Percentiles rank a stretch among this genome's conserved stretches.
These are phyloP conservation scores for Salarias fasciatus DNA, from an alignment of 2,797 vertebrate genomes.

Conservation along the genomic window DNA sequence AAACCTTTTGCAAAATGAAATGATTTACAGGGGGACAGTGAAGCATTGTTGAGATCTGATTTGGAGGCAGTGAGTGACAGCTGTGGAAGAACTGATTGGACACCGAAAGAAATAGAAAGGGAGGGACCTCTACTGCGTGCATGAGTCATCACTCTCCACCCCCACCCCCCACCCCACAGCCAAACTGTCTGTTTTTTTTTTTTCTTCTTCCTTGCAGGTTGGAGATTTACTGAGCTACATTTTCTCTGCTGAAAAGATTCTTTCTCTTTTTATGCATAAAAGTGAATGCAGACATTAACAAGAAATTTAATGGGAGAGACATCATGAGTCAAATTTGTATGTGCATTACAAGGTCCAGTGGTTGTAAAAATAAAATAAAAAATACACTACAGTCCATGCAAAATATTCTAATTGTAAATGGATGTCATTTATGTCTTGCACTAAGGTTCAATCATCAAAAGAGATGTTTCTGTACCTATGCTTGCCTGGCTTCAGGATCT, in stretches of 20 bases:
- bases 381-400: constrained; percentile 1
- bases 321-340: constrained; percentile 25
- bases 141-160: constrained; percentile 84
- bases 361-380: neutral
- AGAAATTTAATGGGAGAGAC: constrained; percentile 23
- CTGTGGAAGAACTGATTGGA: constrained; percentile 81
- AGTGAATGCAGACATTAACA: constrained; percentile 42
- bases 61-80: constrained; percentile 78
- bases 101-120: constrained; percentile 80
- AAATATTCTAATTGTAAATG: constrained; percentile 1
- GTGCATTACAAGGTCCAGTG: constrained; percentile 13
- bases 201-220: constrained; percentile 66
- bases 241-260: constrained; percentile 56
- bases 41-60: constrained; percentile 63
- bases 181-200: constrained; percentile 73
- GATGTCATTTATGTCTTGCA: constrained; percentile 4
- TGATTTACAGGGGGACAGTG: constrained; percentile 53
- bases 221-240: constrained; percentile 68
- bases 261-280: constrained; percentile 51
- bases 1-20: constrained; percentile 56
- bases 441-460: neutral
- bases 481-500: constrained; percentile 9
- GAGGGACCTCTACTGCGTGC: constrained; percentile 76
- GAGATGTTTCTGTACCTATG: neutral
- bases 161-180: constrained; percentile 64